phyloP scores from a whole-genome alignment of 2,797 vertebrate species.

The Sus cebifrons region DNA sequence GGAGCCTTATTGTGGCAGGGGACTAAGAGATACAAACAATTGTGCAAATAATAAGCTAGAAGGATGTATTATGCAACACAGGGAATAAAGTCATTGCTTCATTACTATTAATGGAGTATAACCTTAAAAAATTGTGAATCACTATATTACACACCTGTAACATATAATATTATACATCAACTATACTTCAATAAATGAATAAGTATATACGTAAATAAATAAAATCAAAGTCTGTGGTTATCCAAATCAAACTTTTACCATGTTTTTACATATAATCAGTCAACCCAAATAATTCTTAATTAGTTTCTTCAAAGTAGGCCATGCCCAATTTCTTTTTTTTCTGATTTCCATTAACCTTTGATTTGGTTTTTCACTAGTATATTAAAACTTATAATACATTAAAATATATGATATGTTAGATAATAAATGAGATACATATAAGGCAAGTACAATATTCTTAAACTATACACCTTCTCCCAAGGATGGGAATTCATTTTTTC shows the following conservation, averaged over 20 bases:
- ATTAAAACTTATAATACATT: not conserved
- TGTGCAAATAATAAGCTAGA: not conserved
- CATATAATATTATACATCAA: not conserved
- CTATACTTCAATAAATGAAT: not conserved
- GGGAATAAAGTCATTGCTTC: not conserved
- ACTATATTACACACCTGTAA: not conserved
- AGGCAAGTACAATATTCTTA: not conserved
- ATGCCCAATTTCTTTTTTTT: not conserved
- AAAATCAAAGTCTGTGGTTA: not conserved
- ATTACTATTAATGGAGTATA: not conserved
- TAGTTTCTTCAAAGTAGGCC: not conserved
- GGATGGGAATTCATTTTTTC: not conserved
- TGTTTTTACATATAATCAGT: not conserved
- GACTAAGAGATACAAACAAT: not conserved
- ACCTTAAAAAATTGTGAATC: not conserved
- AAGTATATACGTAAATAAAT: too few relatives aligned
- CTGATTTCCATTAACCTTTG: not conserved
- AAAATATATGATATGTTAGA: not conserved
- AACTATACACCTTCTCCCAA: not conserved
- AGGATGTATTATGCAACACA: not conserved
- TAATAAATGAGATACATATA: not conserved
- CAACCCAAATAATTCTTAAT: not conserved
- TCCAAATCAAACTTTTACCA: not conserved
- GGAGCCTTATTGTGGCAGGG: too few relatives aligned
- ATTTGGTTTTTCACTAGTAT: not conserved